Evolutionary conservation across 2,888 invertebrate species (phyloP), one percentile per base, ranked within the genome.

Genomic region (Silvanus unidentatus): DNA sequence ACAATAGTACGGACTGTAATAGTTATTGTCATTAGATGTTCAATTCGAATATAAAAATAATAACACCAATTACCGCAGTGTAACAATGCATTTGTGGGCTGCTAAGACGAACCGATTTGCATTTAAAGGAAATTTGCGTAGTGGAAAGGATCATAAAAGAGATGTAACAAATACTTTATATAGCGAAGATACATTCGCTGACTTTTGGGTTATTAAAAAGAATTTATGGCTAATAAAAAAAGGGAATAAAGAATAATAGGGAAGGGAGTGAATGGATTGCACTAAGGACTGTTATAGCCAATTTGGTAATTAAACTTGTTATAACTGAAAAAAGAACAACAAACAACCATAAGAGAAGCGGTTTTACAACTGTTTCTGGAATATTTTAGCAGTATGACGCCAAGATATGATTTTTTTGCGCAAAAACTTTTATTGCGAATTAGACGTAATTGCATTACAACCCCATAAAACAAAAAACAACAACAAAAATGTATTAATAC

Each of bases 161-260:
- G 45, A 51, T 49, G 47, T 54, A 57, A 49, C 56, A 58, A 9
- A 37, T 13, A 37, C n/a, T n/a, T n/a, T 9, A 37, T 15, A 12
- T 16, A 16, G 14, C 14, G 14, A 9, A 32, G 3, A 9, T 12
- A 12, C 5, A 32, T n/a, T 32, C n/a, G 32, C 10, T 22, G 22
- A 22, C 22, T 22, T 22, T 22, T 3, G 22, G 47, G 59, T 58
- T 60, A 60, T 58, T 58, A 56, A 48, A 57, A 52, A 49, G 56
- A 53, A 58, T 59, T 59, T 59, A 59, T 58, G 59, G 55, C 52
- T 53, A 54, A 59, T 60, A 58, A 58, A 57, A 48, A 50, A 46
- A 49, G 48, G 40, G 51, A 50, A 53, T 49, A 51, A 49, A 46
- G 47, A 52, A 54, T 47, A 43, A 51, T 48, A 47, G 52, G 47